Conservation (phyloP, 2,113 vertebrate genomes). For the Heterochromis multidens region DNA sequence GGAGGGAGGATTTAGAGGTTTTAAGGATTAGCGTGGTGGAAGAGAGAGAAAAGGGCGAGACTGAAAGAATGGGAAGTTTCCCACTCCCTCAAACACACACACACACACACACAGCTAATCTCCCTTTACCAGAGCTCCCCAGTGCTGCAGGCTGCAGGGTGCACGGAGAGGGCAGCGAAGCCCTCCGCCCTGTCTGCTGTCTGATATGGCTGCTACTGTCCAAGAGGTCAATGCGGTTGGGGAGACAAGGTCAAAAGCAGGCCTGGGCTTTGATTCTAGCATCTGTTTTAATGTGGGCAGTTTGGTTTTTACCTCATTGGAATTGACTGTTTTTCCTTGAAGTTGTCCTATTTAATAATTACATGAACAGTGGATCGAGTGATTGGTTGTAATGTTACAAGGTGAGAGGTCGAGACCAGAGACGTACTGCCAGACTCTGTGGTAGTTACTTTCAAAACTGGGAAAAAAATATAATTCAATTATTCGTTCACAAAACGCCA, state of each 20-base stretch:
- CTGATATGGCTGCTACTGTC: not conserved
- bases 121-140: constrained; percentile 30
- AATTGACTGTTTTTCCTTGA: not conserved
- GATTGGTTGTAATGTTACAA: not conserved
- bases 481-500: too few relatives aligned
- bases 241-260: constrained; percentile 9
- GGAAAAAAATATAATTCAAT: too few relatives aligned
- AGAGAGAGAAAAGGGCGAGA: constrained; percentile 26
- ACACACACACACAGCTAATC: constrained; percentile 21
- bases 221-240: not conserved
- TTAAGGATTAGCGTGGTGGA: constrained; percentile 50
- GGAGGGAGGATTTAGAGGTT: constrained; percentile 58
- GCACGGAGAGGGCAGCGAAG: constrained; percentile 31
- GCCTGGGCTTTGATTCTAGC: not conserved
- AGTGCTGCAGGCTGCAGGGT: constrained; percentile 18
- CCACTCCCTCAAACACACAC: not conserved
- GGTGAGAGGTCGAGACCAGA: not conserved
- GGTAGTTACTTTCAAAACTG: not conserved
- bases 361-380: not conserved
- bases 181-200: not conserved
- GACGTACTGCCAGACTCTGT: not conserved
- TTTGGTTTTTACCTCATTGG: not conserved
- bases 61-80: constrained; percentile 17
- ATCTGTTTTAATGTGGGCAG: not conserved
- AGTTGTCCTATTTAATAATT: not conserved